Conservation (phyloP, 2,113 vertebrate species). For the Heliornis fulica region DNA sequence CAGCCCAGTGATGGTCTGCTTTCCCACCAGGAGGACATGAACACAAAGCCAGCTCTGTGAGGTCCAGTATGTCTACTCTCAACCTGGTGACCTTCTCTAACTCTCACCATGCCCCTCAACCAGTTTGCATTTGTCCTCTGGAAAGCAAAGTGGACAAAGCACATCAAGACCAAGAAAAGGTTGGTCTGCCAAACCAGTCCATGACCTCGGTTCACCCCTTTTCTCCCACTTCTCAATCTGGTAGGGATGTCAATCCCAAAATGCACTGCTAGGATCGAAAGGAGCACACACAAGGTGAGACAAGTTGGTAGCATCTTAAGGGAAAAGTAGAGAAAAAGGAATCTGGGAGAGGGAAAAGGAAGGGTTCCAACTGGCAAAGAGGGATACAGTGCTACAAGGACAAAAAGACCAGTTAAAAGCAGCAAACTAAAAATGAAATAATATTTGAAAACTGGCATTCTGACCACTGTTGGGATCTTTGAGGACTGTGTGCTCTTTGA, state of each 20-base stretch:
- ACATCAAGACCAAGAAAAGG: background rate
- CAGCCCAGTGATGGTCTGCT: background rate
- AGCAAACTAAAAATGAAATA: background rate
- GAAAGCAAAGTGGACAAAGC: background rate
- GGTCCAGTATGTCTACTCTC: background rate
- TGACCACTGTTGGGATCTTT: background rate
- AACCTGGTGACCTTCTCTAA: background rate
- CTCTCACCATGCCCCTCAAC: background rate
- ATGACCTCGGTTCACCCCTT: background rate
- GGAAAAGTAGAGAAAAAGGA: background rate
- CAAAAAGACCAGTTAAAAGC: conserved; percentile 34
- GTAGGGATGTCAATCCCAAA: conserved; percentile 3
- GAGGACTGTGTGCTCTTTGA: background rate
- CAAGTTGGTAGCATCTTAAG: background rate
- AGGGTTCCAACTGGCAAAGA: background rate
- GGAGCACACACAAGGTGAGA: background rate
- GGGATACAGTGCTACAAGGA: background rate
- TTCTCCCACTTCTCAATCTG: background rate
- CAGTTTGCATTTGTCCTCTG: background rate
- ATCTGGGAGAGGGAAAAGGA: background rate
- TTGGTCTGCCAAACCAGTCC: background rate
- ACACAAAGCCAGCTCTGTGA: background rate
- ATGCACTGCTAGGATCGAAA: background rate
- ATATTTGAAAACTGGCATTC: background rate
- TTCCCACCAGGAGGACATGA: background rate